Evolutionary conservation across 1,140 invertebrate species (phyloP), one percentile per base, ranked within the genome.

Genomic region (Listronotus oregonensis): DNA sequence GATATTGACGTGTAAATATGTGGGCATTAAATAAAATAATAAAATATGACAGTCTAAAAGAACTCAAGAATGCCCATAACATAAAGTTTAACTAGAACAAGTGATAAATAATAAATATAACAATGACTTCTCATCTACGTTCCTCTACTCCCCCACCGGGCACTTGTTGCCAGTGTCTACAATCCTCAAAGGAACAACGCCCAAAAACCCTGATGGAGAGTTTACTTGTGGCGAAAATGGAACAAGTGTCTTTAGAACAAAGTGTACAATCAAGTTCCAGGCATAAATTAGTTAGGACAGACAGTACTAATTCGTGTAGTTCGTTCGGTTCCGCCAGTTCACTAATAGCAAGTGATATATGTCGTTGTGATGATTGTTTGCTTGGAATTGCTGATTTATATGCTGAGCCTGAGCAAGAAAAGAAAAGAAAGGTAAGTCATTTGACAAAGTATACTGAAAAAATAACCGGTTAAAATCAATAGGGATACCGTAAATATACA

Each of bases 361-460:
- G 91, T 77, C 82, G 86, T 32, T 93, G 91, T 77, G 91, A 93
- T 75, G 91, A 93, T 78, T 93, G 91, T 67, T 79, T 93, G 37
- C 81, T 93, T 62, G 91, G 90, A 6, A 92, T 92, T 69, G 89
- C 87, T 62, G 91, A 93, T 81, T 80, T 86, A 52, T 87, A 86
- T 71, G 84, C 86, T 54, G 83, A 89, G 64, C 85, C 85, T 66
- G 84, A 83, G 34, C 75, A 80, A 43, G 84, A 84, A 44, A 73
- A 80, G 49, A 89, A 90, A 88, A 85, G 86, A 80, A 74, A 69
- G 61, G 68, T 69, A 66, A 54, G 18, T 47, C 27, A 3, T 27
- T 27, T 27, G 21, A 27, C 21, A 27, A 5, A n/a, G n/a, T n/a
- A n/a, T n/a, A n/a, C n/a, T n/a, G n/a, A n/a, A n/a, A n/a, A n/a